A percentile compares a stretch with the other conserved stretches of the same genome.
phyloP scores from a whole-genome alignment of 1,140 invertebrate species.

The Drosophila arizonae region DNA sequence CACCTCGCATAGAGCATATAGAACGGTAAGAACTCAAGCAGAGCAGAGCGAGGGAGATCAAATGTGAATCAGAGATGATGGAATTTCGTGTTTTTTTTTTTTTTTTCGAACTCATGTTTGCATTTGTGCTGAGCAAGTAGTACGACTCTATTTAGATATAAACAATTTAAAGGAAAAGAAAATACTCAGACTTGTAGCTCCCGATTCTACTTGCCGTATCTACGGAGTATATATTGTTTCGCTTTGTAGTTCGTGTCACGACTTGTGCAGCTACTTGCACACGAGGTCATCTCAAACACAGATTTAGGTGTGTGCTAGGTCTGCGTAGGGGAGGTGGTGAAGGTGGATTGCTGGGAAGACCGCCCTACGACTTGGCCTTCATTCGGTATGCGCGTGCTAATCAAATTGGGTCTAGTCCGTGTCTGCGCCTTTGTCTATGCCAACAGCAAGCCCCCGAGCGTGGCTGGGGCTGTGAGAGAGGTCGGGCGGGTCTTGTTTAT shows the following conservation, averaged over 20 bases:
- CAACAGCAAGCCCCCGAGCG: slow-evolving; percentile 2
- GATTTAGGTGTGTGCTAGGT: slow-evolving; percentile 6
- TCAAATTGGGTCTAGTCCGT: slow-evolving; percentile 79
- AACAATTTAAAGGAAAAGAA: neutral
- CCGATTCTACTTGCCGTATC: neutral
- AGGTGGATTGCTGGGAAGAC: slow-evolving; percentile 7
- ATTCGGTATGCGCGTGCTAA: slow-evolving; percentile 69
- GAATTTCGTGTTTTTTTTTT: neutral
- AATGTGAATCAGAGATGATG: neutral
- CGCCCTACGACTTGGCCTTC: slow-evolving; percentile 54
- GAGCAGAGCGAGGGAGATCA: neutral
- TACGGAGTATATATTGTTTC: neutral
- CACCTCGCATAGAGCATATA: slow-evolving; percentile 45
- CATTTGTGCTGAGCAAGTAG: neutral
- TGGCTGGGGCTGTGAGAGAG: slow-evolving; percentile 8
- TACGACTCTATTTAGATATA: too few relatives aligned
- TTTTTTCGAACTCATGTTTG: neutral
- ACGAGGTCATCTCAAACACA: neutral
- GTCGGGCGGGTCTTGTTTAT: slow-evolving; percentile 58
- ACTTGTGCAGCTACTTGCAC: neutral
- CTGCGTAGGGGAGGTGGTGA: neutral
- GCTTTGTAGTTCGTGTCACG: neutral
- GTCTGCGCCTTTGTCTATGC: slow-evolving; percentile 61
- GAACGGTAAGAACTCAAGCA: slow-evolving; percentile 12
- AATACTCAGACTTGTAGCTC: neutral